Evolutionary conservation across 1,140 invertebrate genomes (phyloP), one percentile per base, ranked within the genome.

Genomic region (Dolichoris vasculosae): DNA sequence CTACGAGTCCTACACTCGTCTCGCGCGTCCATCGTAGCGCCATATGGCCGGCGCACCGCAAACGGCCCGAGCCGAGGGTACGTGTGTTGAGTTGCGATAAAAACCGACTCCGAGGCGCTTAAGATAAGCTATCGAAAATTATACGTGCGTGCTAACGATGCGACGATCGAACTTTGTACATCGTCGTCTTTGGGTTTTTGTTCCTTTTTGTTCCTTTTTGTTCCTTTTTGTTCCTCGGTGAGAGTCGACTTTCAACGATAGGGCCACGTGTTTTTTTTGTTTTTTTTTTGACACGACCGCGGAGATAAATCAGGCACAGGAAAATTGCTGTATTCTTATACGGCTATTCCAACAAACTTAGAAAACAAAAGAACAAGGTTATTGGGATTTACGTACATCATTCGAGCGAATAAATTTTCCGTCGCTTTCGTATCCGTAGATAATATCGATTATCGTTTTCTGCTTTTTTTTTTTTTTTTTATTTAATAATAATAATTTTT

Each of bases 11-110:
- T 75, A 35, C 64, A 85, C 86, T 84, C 32, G 83, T 84, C 82
- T 51, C 64, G 86, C 86, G 86, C 32, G 83, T 84, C 82, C 69
- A n/a, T 84, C 75, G 82, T 73, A 55, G 87, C 87, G 30, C 91
- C 91, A 92, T 92, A 92, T 93, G 92, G 90, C 89, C 1, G 38
- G 89, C 87, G 20, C 80, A 84, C 71, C 20, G 81, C 46, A 71
- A 23, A 59, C 48, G 55, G 55, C 23, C 26, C 30, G 40, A 35
- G 63, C 6, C 8, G 59, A n/a, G 79, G 11, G n/a, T 59, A 30
- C 30, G 55, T 6, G 51, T 40, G 15, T 20, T 13, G 30, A 23
- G n/a, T 32, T n/a, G 26, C 59, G 67, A 64, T 88, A 89, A 89
- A 88, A 67, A 30, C 4, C 40, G 87, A 86, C 87, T 79, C 48